Evolutionary conservation across 1,140 invertebrate genomes (phyloP).

Genomic region (Lethrus apterus): DNA sequence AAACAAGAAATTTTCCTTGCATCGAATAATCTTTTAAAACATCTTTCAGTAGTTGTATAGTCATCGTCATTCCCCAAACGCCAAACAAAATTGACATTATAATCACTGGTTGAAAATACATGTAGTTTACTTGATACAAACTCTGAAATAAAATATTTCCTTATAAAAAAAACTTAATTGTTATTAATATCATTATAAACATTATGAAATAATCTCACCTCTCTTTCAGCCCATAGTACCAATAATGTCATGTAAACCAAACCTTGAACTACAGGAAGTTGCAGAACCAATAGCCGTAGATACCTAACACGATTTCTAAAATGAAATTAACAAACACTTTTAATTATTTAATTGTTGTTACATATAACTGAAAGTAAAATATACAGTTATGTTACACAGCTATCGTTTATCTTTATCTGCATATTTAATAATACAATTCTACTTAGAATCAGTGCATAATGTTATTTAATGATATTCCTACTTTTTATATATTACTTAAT

Average conservation of each 20-base stretch:
- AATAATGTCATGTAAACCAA: constrained; percentile 48
- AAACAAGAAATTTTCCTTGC: constrained; percentile 43
- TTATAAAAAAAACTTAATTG: neutral
- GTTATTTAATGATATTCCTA: too few relatives aligned
- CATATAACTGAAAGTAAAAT: too few relatives aligned
- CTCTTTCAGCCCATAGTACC: constrained; percentile 54
- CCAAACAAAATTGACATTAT: constrained; percentile 52
- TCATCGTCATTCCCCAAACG: constrained; percentile 55
- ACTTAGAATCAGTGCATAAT: too few relatives aligned
- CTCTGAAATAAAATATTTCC: constrained; percentile 43
- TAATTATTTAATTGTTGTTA: too few relatives aligned
- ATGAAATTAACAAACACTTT: constrained; percentile 5
- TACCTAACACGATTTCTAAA: constrained; percentile 43
- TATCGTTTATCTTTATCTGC: too few relatives aligned
- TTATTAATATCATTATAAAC: neutral
- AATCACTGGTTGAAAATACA: constrained; percentile 52
- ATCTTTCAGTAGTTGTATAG: constrained; percentile 43
- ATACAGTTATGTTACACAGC: too few relatives aligned
- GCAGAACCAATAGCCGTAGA: constrained; percentile 50
- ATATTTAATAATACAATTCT: too few relatives aligned
- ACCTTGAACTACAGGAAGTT: constrained; percentile 51
- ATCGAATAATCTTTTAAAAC: constrained; percentile 39
- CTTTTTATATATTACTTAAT: too few relatives aligned
- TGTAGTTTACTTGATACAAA: constrained; percentile 50
- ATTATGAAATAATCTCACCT: constrained; percentile 41